Evolutionary conservation across 2,888 invertebrate genomes (phyloP).

Genomic region (Chaetoderma sp.): DNA sequence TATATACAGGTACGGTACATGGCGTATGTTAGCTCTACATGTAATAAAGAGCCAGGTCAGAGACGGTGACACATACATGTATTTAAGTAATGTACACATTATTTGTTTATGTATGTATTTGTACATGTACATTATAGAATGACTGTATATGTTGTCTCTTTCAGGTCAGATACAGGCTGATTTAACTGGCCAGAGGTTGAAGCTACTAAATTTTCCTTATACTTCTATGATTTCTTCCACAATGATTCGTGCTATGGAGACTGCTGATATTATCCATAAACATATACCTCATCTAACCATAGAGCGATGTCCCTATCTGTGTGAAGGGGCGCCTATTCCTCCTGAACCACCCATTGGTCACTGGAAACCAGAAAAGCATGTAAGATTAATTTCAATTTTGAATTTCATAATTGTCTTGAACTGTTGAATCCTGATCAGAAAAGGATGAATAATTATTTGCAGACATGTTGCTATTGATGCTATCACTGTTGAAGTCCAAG

Average conservation of each 20-base stretch:
- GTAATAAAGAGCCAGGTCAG: too few relatives aligned
- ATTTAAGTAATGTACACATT: too few relatives aligned
- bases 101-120: too few relatives aligned
- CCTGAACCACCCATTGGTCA: conserved; percentile 91
- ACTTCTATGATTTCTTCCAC: conserved; percentile 86
- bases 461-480: background rate
- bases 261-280: conserved; percentile 84
- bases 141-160: too few relatives aligned
- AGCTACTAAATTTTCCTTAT: conserved; percentile 83
- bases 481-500: background rate
- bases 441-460: background rate
- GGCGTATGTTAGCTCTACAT: too few relatives aligned
- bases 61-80: too few relatives aligned
- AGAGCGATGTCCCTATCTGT: conserved; percentile 79
- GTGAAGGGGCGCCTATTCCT: conserved; percentile 94
- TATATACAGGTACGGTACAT: too few relatives aligned
- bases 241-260: conserved; percentile 93
- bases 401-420: background rate
- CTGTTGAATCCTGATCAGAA: background rate
- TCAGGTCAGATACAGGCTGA: conserved; percentile 87
- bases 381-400: conserved; percentile 70
- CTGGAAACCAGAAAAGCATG: conserved; percentile 87
- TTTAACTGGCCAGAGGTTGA: conserved; percentile 83
- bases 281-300: conserved; percentile 72
- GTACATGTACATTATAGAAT: too few relatives aligned